Percentiles rank a stretch among this genome's conserved stretches.
Evolutionary conservation across 2,113 vertebrate genomes (phyloP).

Genomic region (Chaetorhynchus papuensis): DNA sequence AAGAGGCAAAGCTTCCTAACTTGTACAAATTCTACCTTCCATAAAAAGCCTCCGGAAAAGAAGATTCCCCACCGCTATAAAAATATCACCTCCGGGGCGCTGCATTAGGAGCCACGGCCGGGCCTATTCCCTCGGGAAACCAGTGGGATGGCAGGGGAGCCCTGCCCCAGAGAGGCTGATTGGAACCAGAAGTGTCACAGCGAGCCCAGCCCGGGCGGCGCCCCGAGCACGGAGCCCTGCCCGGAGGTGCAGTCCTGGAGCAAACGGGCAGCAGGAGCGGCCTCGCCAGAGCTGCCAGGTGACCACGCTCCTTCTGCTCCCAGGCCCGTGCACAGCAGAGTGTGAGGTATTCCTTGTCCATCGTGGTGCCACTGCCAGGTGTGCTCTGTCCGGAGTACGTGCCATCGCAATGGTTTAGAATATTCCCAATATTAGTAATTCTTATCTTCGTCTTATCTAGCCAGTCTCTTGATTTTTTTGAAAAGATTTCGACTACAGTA

Average conservation of each 20-base stretch:
- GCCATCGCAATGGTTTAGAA: constrained; percentile 70
- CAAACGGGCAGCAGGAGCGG: background rate
- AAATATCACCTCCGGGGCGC: constrained; percentile 73
- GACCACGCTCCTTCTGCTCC: constrained; percentile 13
- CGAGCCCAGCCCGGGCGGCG: background rate
- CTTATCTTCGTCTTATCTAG: constrained; percentile 71
- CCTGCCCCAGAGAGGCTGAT: background rate
- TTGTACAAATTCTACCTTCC: constrained; percentile 72
- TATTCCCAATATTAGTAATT: constrained; percentile 50
- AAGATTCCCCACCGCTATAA: constrained; percentile 69
- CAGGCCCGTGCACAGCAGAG: constrained; percentile 43
- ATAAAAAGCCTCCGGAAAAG: constrained; percentile 71
- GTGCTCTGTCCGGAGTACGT: constrained; percentile 45
- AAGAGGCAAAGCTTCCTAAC: constrained; percentile 75
- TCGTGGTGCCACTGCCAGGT: constrained; percentile 53
- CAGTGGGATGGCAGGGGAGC: constrained; percentile 31
- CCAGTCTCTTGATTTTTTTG: constrained; percentile 78
- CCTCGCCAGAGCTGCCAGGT: background rate
- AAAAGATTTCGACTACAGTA: constrained; percentile 77
- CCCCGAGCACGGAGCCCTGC: background rate
- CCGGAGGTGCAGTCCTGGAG: background rate
- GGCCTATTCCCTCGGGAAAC: background rate
- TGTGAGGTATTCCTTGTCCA: constrained; percentile 72
- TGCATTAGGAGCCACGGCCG: constrained; percentile 68
- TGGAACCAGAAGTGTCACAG: background rate